Percentiles rank a stretch among this genome's conserved stretches.
These are phyloP conservation scores for Porphyrio hochstetteri DNA, from an alignment of 2,113 vertebrate species.

Conservation along the genomic window DNA sequence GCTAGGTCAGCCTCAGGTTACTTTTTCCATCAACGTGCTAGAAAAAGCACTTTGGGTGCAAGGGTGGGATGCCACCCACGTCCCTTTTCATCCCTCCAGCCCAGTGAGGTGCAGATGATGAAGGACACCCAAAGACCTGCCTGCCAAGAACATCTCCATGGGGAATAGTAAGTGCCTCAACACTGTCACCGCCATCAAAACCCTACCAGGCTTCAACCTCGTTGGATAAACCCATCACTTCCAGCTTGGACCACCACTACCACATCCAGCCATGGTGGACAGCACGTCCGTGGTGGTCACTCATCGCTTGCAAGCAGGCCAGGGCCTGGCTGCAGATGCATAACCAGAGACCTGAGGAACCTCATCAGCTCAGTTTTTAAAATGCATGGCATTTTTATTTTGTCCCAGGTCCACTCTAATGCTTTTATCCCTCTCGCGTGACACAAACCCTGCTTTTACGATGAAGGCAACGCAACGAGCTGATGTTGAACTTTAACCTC, in stretches of 20 bases:
- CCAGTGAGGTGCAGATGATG: not conserved
- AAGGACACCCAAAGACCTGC: not conserved
- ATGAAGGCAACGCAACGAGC: not conserved
- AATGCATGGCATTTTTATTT: not conserved
- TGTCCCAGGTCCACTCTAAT: not conserved
- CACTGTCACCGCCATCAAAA: not conserved
- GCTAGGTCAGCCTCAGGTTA: not conserved
- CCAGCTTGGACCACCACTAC: not conserved
- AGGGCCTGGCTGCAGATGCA: not conserved
- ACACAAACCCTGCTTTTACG: not conserved
- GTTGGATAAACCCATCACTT: not conserved
- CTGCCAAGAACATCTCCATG: not conserved
- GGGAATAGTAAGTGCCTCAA: not conserved
- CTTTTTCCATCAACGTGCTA: accelerated
- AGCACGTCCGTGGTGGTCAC: not conserved
- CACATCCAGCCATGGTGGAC: accelerated
- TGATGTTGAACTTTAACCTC: constrained; percentile 49
- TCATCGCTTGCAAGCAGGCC: accelerated
- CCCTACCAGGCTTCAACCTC: not conserved
- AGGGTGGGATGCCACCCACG: accelerated
- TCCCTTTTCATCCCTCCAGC: not conserved
- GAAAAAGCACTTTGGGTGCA: accelerated
- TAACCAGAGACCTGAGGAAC: not conserved
- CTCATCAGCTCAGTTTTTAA: not conserved
- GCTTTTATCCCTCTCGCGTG: constrained; percentile 6